Base-by-base conservation (phyloP, 2,113 vertebrate genomes). In the Podarcis muralis region DNA sequence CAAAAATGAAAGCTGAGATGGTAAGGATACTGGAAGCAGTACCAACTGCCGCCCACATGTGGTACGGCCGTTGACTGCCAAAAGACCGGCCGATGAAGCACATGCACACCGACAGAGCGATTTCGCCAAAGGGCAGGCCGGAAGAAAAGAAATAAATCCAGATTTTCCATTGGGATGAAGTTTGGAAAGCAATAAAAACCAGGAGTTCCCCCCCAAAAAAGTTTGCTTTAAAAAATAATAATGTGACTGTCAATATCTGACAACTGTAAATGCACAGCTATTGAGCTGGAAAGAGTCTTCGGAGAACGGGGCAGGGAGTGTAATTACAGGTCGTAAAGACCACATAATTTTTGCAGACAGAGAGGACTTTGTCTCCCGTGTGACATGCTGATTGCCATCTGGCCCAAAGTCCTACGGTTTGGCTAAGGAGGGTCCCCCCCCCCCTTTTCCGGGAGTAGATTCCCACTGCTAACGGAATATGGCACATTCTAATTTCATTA, bases 371-470 rank as follows among this genome's bases (percentile, higher is more conserved):
- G 13, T 0, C 90, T 91, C 81, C 22, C 57, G 35, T 57, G 35
- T 91, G 86, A 84, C 87, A 76, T 65, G 84, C 93, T 40, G 88
- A 89, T 89, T 92, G 74, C 91, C 81, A 82, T 80, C 81, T 87
- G 88, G 57, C 75, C 88, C 1, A 0, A 69, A 89, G 86, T 43
- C 8, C 81, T 3, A 1, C 0, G 8, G 27, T 80, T 79, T 85
- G 84, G 76, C 20, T 92, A 88, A 82, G 77, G 93, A 25, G 68
- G 74, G 74, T 20, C 3, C 1, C 9, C 9, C 8, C 48, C 9
- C 1, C 8, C 1, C 48, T 48, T 53, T 53, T 53, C 48, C 9
- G 48, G 48, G 48, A 53, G 48, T 53, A 53, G 48, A 53, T 53
- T 53, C 48, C 48, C 48, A 53, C 48, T 9, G 87, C 81, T 30